A percentile compares a stretch with the other conserved stretches of the same genome.
Conservation (phyloP, 2,113 vertebrate genomes). For the Phoxinus phoxinus region DNA sequence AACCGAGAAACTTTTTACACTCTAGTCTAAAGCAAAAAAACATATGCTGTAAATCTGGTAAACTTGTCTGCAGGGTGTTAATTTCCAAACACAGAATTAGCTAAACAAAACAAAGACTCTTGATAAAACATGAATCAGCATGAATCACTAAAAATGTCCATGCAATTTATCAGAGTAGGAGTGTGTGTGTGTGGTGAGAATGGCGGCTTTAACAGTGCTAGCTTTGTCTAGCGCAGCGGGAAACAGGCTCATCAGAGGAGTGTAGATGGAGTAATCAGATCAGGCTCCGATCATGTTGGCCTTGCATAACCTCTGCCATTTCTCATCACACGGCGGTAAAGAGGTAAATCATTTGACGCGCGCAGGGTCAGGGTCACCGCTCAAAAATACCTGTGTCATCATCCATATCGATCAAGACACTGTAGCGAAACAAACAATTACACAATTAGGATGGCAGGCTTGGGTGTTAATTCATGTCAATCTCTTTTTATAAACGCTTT, state of each 20-base stretch:
- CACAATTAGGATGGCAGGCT: background rate
- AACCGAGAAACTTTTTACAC: background rate
- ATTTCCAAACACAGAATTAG: background rate
- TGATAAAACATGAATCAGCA: constrained; percentile 17
- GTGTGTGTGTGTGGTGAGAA: constrained; percentile 13
- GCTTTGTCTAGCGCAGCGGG: constrained; percentile 54
- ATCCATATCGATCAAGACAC: background rate
- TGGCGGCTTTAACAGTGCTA: background rate
- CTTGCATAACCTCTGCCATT: constrained; percentile 28
- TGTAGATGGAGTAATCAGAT: constrained; percentile 57
- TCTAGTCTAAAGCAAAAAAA: background rate
- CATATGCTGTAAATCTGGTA: background rate
- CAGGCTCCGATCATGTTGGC: constrained; percentile 41
- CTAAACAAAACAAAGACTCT: background rate
- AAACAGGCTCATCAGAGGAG: constrained; percentile 65
- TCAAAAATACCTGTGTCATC: constrained; percentile 1
- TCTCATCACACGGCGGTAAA: constrained; percentile 26
- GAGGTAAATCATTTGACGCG: constrained; percentile 1
- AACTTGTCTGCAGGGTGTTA: background rate
- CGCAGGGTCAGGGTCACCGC: background rate
- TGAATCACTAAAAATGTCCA: background rate
- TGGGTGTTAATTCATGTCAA: background rate
- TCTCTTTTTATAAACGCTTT: background rate
- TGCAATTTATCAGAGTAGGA: background rate
- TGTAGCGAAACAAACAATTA: background rate